phyloP scores from a whole-genome alignment of 2,797 vertebrate species.

The Hemitrygon akajei region DNA sequence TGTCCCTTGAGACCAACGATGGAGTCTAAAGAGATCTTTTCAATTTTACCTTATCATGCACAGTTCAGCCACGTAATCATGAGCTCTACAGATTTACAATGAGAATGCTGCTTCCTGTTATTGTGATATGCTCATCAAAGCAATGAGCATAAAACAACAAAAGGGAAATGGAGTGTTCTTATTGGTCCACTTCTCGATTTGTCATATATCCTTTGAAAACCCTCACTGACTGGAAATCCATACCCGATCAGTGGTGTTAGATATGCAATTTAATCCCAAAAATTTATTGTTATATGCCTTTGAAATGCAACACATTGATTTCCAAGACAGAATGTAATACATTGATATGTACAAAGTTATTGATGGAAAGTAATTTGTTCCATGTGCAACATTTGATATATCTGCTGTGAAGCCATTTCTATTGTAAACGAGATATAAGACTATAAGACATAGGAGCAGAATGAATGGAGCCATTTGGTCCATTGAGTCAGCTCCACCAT shows the following conservation, averaged over 20 bases:
- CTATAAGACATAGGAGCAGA: too few species aligned
- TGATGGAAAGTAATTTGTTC: too few species aligned
- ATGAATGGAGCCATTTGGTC: too few species aligned
- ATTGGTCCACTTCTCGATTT: not conserved
- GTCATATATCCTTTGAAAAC: too few species aligned
- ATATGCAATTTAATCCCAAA: too few species aligned
- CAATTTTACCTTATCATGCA: constrained; percentile 15
- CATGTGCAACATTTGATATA: not conserved
- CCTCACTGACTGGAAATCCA: too few species aligned
- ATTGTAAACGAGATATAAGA: not conserved
- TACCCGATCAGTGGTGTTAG: too few species aligned
- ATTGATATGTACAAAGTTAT: too few species aligned
- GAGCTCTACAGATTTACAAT: not conserved
- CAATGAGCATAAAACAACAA: not conserved
- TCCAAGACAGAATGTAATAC: too few species aligned
- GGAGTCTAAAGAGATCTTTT: not conserved
- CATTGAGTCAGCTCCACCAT: too few species aligned
- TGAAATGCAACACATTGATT: too few species aligned
- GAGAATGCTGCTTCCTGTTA: not conserved
- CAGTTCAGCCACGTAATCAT: not conserved
- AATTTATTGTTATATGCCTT: too few species aligned
- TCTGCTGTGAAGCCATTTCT: not conserved
- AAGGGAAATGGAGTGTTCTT: not conserved
- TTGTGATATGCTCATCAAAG: not conserved
- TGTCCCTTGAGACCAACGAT: constrained; percentile 8